phyloP scores from a whole-genome alignment of 2,888 invertebrate genomes.

The Apamea crenata region DNA sequence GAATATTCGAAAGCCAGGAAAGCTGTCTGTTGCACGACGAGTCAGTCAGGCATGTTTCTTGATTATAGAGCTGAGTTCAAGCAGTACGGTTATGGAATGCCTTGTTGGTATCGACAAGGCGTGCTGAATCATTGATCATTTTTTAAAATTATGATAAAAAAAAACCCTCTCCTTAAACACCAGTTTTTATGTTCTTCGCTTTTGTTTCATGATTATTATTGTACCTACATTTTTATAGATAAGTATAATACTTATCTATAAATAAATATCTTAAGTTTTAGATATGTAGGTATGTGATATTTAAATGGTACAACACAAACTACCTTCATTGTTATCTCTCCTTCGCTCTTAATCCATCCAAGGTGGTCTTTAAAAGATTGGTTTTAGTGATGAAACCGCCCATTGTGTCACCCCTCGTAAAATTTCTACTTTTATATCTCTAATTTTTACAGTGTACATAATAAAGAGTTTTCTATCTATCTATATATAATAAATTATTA shows the following conservation, averaged over 20 bases:
- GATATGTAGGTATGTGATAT: not conserved
- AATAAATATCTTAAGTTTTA: too few species aligned
- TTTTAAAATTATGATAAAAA: too few species aligned
- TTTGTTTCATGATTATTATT: too few species aligned
- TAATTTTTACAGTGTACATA: not conserved
- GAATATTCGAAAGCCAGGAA: slow-evolving; percentile 15
- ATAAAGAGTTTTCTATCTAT: not conserved
- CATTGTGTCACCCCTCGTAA: not conserved
- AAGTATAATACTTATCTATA: too few species aligned
- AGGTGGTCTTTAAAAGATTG: not conserved
- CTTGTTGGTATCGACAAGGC: not conserved
- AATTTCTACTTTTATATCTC: not conserved
- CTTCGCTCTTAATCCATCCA: not conserved
- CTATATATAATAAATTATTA: not conserved
- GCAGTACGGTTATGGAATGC: not conserved
- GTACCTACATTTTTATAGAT: too few species aligned
- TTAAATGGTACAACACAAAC: not conserved
- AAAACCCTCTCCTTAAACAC: too few species aligned
- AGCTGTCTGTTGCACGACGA: not conserved
- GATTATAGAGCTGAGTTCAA: not conserved
- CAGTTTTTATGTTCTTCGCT: too few species aligned
- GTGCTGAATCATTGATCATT: too few species aligned
- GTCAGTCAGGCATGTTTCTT: slow-evolving; percentile 9
- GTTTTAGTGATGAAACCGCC: not conserved
- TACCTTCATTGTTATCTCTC: not conserved